These are phyloP conservation scores for Gallinago solitaria DNA, from an alignment of 2,797 vertebrate species.

Conservation along the genomic window DNA sequence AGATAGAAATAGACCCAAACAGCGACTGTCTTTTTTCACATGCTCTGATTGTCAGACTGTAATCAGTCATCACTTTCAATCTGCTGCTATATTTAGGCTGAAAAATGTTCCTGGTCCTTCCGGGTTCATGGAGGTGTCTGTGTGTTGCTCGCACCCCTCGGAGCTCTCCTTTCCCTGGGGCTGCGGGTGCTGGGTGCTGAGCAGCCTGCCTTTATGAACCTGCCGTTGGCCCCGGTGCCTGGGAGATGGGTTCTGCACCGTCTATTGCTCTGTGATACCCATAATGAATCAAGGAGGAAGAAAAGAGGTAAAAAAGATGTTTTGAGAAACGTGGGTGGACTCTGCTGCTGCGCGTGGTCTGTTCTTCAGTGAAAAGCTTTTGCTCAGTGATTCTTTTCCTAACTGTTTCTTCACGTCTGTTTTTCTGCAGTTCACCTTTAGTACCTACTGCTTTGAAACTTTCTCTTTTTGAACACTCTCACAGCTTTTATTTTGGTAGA, in stretches of 20 bases:
- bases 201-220: background rate
- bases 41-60: background rate
- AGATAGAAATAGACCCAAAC: slow-evolving; percentile 39
- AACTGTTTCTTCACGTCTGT: background rate
- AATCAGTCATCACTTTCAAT: slow-evolving; percentile 52
- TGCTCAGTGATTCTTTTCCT: background rate
- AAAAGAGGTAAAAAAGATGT: background rate
- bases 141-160: background rate
- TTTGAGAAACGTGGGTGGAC: background rate
- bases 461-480: background rate
- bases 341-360: rapidly evolving
- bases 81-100: slow-evolving; percentile 27
- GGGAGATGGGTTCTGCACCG: background rate
- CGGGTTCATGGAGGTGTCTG: background rate
- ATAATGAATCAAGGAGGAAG: background rate
- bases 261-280: background rate
- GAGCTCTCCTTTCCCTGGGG: background rate
- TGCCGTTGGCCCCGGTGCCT: rapidly evolving
- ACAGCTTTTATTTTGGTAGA: background rate
- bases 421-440: slow-evolving; percentile 4
- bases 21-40: background rate
- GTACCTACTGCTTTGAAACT: background rate
- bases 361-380: background rate
- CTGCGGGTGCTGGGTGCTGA: background rate
- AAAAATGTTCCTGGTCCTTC: background rate